Base-by-base conservation (phyloP, 64 coral and sea anemone species). In the Astreopora myriophthalma region DNA sequence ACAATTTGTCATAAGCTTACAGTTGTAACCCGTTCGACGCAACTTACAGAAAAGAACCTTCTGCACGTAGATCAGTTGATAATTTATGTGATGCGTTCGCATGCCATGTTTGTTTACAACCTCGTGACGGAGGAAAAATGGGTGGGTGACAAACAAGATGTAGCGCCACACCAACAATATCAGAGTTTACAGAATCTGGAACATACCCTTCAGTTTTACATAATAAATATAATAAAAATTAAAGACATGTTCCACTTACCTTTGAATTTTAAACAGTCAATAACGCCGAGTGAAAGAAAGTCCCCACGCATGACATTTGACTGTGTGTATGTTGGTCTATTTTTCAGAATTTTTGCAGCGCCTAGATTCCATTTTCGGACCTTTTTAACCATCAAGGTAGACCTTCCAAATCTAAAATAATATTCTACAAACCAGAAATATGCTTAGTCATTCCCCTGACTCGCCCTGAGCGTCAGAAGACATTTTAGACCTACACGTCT, bases 91-190 rank as follows among this genome's bases (percentile, higher is more conserved):
- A 82, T n/a, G 1, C 52, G 33, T 22, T 57, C 48, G 49, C 52
- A 46, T 80, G 48, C 29, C 3, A 57, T 58, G 76, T 63, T 63
- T 82, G 79, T 82, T 63, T 82, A 63, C 79, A 63, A 64, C 52
- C 52, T 63, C 79, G 49, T 80, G 49, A 80, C 76, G 7, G 48
- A 57, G 9, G 28, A 16, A 26, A 26, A 3, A 6, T n/a, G 64
- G 20, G 1, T 29, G 11, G n/a, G 2, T 24, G 10, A n/a, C 8
- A 9, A 25, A 68, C 28, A 33, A 34, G 24, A 34, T 8, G 4
- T 6, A 31, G 1, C 8, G 17, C 2, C 37, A 37, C 7, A 24
- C 79, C 17, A 6, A 38, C 57, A 82, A 61, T 82, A 5, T 62
- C 20, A 82, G 32, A 64, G 57, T 64, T 36, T 38, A 24, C 33